Evolutionary conservation across 2,797 vertebrate genomes (phyloP), one percentile per base, ranked within the genome.

Genomic region (Etheostoma perlongum): DNA sequence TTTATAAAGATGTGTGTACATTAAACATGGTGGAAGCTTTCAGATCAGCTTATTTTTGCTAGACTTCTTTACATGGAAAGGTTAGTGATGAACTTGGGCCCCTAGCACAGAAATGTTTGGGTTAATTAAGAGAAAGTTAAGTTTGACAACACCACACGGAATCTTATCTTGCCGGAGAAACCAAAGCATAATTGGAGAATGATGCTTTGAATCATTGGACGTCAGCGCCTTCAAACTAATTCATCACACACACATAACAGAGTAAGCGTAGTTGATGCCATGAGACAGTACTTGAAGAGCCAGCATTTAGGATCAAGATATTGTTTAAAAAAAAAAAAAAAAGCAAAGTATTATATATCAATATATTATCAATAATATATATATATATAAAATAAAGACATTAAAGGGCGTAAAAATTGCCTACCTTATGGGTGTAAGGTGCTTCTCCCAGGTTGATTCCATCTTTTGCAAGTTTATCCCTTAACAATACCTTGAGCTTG

Each of bases 401-500:
- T 27, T 27, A 74, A 36, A 14, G 7, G 2, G 36, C 21, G 25
- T n/a, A 5, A 55, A 64, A 23, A 7, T 1, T 1, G 61, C 96
- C 92, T 96, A 99, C 98, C 97, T 98, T 96, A 90, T 94, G 93
- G 60, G 97, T 96, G 93, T 96, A 98, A 1, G 98, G 97, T 0
- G 95, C 93, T 65, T 96, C 94, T 75, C 97, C 96, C 60, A 98
- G 95, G 93, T 98, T 94, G 87, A 99, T 96, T n/a, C 97, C 96
- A 83, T 99, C 97, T 66, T 97, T 97, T 44, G 96, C 88, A 1
- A 99, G 96, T 92, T 99, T 99, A 87, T 99, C 97, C 90, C 97
- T 91, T 46, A 99, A 96, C 95, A 99, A 95, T 63, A 99, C 97
- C 92, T 99, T 99, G 76, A 99, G 94, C 81, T 97, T 97, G 83